A percentile compares a stretch with the other conserved stretches of the same genome.
Conservation (phyloP, 2,888 invertebrate genomes). For the Agrotis ipsilon region DNA sequence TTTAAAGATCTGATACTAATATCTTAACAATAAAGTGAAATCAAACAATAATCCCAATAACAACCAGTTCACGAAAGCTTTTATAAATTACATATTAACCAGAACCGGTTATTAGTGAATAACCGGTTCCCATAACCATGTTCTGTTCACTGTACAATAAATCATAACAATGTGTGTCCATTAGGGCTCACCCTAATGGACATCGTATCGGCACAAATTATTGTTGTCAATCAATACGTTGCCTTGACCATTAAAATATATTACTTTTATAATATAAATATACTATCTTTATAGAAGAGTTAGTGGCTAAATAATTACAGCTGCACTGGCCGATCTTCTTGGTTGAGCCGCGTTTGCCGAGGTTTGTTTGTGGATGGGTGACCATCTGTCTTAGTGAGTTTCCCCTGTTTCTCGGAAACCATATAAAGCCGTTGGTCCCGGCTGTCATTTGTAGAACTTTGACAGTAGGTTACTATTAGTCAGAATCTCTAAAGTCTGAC, state of each 20-base stretch:
- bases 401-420: too few species aligned
- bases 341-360: too few species aligned
- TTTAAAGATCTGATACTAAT: neutral
- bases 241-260: conserved; percentile 25
- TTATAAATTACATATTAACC: too few species aligned
- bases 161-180: conserved; percentile 26
- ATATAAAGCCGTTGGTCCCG: too few species aligned
- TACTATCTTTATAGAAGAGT: too few species aligned
- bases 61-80: neutral
- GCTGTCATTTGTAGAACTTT: too few species aligned
- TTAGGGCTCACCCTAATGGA: conserved; percentile 42
- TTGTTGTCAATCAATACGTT: conserved; percentile 18
- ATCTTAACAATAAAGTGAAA: neutral
- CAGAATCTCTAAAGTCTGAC: too few species aligned
- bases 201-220: conserved; percentile 9
- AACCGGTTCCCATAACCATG: neutral
- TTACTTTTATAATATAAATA: neutral
- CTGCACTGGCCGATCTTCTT: too few species aligned
- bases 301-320: too few species aligned
- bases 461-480: too few species aligned
- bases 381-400: too few species aligned
- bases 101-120: neutral
- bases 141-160: conserved; percentile 1
- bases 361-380: too few species aligned
- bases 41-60: neutral